A percentile compares a stretch with the other conserved stretches of the same genome.
These are phyloP conservation scores for Bubo scandiacus DNA, from an alignment of 2,113 vertebrate genomes.

Conservation along the genomic window DNA sequence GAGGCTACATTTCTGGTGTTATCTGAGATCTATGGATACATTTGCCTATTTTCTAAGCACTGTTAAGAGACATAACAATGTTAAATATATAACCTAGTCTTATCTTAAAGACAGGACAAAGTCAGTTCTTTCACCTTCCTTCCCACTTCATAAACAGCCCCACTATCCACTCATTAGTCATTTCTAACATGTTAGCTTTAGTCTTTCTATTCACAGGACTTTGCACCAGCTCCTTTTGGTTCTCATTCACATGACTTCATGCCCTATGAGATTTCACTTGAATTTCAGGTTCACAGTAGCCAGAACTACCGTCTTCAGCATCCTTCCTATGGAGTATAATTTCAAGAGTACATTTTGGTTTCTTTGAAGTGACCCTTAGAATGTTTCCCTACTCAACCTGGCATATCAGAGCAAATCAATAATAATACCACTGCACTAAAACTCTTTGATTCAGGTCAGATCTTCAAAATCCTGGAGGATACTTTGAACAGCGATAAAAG, in stretches of 20 bases:
- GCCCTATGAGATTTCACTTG: background rate
- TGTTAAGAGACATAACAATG: background rate
- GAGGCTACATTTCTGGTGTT: background rate
- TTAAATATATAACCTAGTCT: background rate
- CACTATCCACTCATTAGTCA: background rate
- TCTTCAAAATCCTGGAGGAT: background rate
- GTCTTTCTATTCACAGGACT: background rate
- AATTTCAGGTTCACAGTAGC: background rate
- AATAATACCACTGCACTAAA: background rate
- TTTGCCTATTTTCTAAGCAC: background rate
- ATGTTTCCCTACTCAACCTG: background rate
- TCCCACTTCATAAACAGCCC: background rate
- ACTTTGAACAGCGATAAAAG: background rate
- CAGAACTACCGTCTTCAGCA: background rate
- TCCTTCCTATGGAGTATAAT: background rate
- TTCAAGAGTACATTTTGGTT: background rate
- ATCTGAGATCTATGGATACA: background rate
- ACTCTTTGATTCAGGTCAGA: background rate
- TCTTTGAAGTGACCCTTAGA: background rate
- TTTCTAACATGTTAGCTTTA: background rate
- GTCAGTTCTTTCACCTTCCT: background rate
- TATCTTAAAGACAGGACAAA: background rate
- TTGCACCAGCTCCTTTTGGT: background rate
- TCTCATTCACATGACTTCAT: background rate
- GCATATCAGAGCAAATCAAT: background rate